phyloP scores from a whole-genome alignment of 2,888 invertebrate genomes.

The Dryobotodes eremita region DNA sequence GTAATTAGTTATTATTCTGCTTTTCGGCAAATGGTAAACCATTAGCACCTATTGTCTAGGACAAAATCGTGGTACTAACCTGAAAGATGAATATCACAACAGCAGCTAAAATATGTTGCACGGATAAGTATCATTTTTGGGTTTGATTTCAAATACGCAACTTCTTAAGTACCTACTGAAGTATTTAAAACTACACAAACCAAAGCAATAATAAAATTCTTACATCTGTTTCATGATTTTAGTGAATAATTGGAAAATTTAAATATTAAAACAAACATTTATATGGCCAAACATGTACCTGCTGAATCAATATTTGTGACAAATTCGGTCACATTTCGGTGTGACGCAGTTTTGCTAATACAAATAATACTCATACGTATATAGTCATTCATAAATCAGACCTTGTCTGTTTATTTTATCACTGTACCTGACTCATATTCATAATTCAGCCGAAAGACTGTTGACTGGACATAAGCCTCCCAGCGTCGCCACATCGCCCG shows the following conservation, averaged over 20 bases:
- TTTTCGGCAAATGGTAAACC: too few species aligned
- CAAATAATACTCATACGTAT: not conserved
- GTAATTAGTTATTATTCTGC: too few species aligned
- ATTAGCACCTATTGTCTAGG: too few species aligned
- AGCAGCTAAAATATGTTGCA: not conserved
- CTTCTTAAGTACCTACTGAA: not conserved
- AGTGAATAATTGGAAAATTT: conserved; percentile 29
- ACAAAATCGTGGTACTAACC: not conserved
- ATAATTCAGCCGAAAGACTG: too few species aligned
- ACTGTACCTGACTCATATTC: too few species aligned
- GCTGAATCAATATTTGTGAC: conserved; percentile 40
- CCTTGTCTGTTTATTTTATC: not conserved
- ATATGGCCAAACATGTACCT: not conserved
- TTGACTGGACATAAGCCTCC: too few species aligned
- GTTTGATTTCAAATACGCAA: not conserved
- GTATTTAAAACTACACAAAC: conserved; percentile 15
- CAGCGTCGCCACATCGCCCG: too few species aligned
- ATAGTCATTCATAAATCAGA: not conserved
- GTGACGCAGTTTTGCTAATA: conserved; percentile 34
- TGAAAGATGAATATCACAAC: not conserved
- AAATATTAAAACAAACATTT: conserved; percentile 10
- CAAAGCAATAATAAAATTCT: not conserved
- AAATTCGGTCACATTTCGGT: not conserved
- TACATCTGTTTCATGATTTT: conserved; percentile 1
- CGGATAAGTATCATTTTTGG: not conserved